These are phyloP conservation scores for Hydropotes inermis DNA, from an alignment of 2,113 vertebrate genomes.

Conservation along the genomic window DNA sequence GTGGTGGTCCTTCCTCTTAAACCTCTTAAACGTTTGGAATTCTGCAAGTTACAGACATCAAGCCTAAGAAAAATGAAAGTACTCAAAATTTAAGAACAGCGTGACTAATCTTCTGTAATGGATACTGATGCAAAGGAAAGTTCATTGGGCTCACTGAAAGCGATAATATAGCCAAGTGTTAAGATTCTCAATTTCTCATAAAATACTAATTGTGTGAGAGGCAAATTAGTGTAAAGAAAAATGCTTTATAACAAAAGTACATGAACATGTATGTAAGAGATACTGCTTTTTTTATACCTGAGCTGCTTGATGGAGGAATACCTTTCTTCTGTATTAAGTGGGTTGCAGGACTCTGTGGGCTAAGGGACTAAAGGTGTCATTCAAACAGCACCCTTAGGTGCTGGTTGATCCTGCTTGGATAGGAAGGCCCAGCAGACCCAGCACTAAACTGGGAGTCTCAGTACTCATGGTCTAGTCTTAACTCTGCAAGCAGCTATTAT, in stretches of 20 bases:
- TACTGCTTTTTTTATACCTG: background rate
- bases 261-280: background rate
- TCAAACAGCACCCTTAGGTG: background rate
- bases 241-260: background rate
- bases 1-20: background rate
- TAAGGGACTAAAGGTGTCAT: background rate
- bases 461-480: background rate
- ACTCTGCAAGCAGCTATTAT: background rate
- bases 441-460: background rate
- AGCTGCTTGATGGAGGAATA: background rate
- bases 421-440: background rate
- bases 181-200: background rate
- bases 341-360: background rate
- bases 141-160: background rate
- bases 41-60: background rate
- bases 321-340: background rate
- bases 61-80: conserved; percentile 26
- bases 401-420: background rate
- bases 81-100: background rate
- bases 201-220: background rate
- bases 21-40: background rate
- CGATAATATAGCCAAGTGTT: background rate
- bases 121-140: background rate
- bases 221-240: background rate
- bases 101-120: background rate